Conservation (phyloP, 2,888 invertebrate species). For the Helleia helle region DNA sequence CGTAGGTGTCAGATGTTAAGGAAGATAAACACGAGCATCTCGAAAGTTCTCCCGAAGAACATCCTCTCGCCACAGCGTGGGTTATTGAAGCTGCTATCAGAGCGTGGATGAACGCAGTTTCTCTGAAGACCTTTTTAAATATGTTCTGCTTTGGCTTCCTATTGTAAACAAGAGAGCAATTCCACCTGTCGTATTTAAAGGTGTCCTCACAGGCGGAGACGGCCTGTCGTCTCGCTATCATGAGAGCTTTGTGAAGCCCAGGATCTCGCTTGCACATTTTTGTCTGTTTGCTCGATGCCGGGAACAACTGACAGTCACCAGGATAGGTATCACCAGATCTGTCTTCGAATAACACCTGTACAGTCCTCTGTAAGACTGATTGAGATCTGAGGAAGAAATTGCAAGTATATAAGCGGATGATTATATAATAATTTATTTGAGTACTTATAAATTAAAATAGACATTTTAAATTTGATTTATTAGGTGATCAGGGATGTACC, state of each 20-base stretch:
- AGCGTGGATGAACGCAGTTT: slow-evolving; percentile 82
- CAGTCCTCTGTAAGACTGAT: slow-evolving; percentile 52
- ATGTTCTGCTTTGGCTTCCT: slow-evolving; percentile 63
- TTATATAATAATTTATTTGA: no score
- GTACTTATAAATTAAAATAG: no score
- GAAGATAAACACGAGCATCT: slow-evolving; percentile 64
- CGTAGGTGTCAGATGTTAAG: slow-evolving; percentile 32
- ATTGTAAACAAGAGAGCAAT: slow-evolving; percentile 76
- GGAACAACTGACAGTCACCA: slow-evolving; percentile 73
- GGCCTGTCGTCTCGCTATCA: slow-evolving; percentile 74
- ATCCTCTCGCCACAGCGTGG: slow-evolving; percentile 80
- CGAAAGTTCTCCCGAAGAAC: slow-evolving; percentile 78
- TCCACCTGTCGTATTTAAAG: slow-evolving; percentile 82
- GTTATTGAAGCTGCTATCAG: slow-evolving; percentile 81
- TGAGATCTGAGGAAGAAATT: slow-evolving; percentile 42
- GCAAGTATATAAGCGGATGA: no score
- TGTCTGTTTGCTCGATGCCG: slow-evolving; percentile 74
- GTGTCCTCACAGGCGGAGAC: slow-evolving; percentile 76
- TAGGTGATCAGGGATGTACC: no score
- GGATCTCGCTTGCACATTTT: slow-evolving; percentile 76
- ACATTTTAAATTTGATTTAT: no score
- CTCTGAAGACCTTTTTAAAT: slow-evolving; percentile 76
- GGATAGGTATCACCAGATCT: slow-evolving; percentile 45
- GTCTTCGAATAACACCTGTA: slow-evolving; percentile 50
- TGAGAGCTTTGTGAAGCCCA: slow-evolving; percentile 66